Conservation (phyloP, 2,797 vertebrate species). For the Myotis planiceps region DNA sequence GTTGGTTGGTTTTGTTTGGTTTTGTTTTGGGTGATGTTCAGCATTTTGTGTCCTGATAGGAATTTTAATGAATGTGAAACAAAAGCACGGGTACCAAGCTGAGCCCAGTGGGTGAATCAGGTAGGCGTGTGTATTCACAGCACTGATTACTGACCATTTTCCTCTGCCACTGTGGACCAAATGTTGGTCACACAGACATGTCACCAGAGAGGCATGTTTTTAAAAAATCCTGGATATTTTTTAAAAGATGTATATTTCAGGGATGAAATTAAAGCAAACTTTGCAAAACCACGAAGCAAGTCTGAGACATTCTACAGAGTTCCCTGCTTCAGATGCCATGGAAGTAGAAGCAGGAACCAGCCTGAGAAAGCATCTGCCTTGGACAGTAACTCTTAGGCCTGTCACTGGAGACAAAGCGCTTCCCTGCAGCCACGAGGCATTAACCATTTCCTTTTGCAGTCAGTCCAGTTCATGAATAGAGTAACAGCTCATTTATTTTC, state of each 20-base stretch:
- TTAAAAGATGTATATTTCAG: slow-evolving; percentile 59
- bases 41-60: slow-evolving; percentile 87
- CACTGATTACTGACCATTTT: slow-evolving; percentile 80
- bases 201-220: slow-evolving; percentile 65
- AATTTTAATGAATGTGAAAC: slow-evolving; percentile 88
- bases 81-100: slow-evolving; percentile 82
- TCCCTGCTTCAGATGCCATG: slow-evolving; percentile 61
- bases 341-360: slow-evolving; percentile 50
- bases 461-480: slow-evolving; percentile 77
- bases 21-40: slow-evolving; percentile 87
- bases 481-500: slow-evolving; percentile 54
- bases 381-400: slow-evolving; percentile 76
- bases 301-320: slow-evolving; percentile 60
- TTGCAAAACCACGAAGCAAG: slow-evolving; percentile 68
- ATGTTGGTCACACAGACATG: slow-evolving; percentile 80
- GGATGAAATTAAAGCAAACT: slow-evolving; percentile 68
- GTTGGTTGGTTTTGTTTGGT: slow-evolving; percentile 81
- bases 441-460: slow-evolving; percentile 82
- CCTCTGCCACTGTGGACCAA: slow-evolving; percentile 71
- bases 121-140: slow-evolving; percentile 84
- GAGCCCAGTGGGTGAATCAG: slow-evolving; percentile 84
- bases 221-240: slow-evolving; percentile 72
- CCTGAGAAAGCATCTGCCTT: slow-evolving; percentile 74
- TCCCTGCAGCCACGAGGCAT: slow-evolving; percentile 79
- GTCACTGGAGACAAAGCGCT: slow-evolving; percentile 79